Evolutionary conservation across 2,797 vertebrate genomes (phyloP), one percentile per base, ranked within the genome.

Genomic region (Coracias cyanogaster): DNA sequence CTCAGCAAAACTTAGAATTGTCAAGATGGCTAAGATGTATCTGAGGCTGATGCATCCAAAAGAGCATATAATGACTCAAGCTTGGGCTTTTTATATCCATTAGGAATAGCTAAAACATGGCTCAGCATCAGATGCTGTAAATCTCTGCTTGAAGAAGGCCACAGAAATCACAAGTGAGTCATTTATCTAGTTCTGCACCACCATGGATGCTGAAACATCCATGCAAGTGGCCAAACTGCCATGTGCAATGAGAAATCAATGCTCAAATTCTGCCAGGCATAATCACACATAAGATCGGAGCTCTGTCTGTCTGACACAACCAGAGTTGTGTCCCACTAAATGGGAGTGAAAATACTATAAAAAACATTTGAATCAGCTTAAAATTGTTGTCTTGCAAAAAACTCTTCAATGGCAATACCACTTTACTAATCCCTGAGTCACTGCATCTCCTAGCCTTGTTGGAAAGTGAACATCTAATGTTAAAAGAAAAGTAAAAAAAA

Each of bases 81-180:
- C 29, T 69, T 80, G 37, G 41, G n/a, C 28, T 89, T 90, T 89
- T 89, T 71, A 28, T 78, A 51, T 95, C 73, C 54, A 35, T 74
- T 83, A 91, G 77, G 77, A 94, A 90, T 60, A 91, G 16, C 19
- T 90, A 83, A 95, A 91, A 81, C 78, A 62, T 39, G 25, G 18
- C 41, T 90, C 39, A 83, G 15, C 26, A 80, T 81, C 43, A 74
- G 65, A 73, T 83, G 41, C 46, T 79, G 65, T 79, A 93, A 95
- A 89, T 69, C 43, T 78, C 57, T 79, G 41, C 77, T 86, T 83
- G 77, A 91, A 93, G 51, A 76, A 66, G n/a, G 83, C 46, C 88
- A 90, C 54, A 88, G 48, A 92, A 94, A 77, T 80, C 91, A 94
- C 74, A 93, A 65, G 62, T 83, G 91, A 81, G 33, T 81, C 2